These are phyloP conservation scores for Megaceryle maxima DNA, from an alignment of 2,113 vertebrate species.

Conservation along the genomic window DNA sequence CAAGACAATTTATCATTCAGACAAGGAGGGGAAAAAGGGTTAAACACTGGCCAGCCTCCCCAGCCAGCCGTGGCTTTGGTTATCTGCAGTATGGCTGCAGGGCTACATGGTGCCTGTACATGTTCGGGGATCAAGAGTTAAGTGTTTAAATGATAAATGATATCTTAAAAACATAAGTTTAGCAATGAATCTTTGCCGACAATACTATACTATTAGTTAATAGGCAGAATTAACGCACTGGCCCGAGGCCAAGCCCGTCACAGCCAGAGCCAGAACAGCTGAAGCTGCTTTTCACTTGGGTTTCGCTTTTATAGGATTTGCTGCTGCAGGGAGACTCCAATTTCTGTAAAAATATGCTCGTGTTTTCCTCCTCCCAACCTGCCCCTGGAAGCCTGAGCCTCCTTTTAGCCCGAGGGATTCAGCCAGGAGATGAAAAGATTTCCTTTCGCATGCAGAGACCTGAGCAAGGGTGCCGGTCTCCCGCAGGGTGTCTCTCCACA, in stretches of 20 bases:
- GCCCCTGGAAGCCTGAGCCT: background rate
- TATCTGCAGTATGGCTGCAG: conserved; percentile 29
- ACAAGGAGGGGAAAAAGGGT: conserved; percentile 1
- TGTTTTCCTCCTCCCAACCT: conserved; percentile 2
- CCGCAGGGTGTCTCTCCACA: background rate
- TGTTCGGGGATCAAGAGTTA: conserved; percentile 55
- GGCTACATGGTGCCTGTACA: conserved; percentile 44
- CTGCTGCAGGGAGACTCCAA: conserved; percentile 33
- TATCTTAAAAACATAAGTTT: conserved; percentile 70
- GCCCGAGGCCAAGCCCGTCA: conserved; percentile 62
- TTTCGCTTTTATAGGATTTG: conserved; percentile 45
- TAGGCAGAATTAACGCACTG: conserved; percentile 67
- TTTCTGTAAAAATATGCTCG: conserved; percentile 1
- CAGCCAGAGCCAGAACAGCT: conserved; percentile 41
- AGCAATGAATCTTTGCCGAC: conserved; percentile 70
- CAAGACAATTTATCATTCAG: conserved; percentile 29
- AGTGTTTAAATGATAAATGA: conserved; percentile 62
- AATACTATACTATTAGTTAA: conserved; percentile 74
- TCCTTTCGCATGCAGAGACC: background rate
- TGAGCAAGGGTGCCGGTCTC: background rate
- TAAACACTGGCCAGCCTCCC: background rate
- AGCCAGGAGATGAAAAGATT: background rate
- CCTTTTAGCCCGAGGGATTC: background rate
- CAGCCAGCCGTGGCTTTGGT: background rate
- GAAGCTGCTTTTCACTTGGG: conserved; percentile 56